phyloP scores from a whole-genome alignment of 92 coral and sea anemone genomes.

The Phenganax subtilis region DNA sequence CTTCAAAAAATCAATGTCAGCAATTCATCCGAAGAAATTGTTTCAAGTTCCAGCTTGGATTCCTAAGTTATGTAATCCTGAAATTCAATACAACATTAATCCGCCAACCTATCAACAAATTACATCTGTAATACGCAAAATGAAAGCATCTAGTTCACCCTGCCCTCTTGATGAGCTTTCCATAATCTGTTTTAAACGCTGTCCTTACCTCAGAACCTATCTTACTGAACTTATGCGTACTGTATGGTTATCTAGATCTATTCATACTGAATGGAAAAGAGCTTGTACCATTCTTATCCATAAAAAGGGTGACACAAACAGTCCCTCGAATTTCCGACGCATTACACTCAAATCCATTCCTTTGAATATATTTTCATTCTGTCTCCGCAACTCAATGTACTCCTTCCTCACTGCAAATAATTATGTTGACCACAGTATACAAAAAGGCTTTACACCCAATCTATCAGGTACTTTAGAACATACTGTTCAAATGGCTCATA shows the following conservation, averaged over 20 bases:
- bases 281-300: slow-evolving; percentile 24
- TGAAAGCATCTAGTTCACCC: slow-evolving; percentile 24
- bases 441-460: no score
- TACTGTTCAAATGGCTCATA: no score
- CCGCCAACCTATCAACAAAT: neutral
- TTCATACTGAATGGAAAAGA: slow-evolving; percentile 21
- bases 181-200: no score
- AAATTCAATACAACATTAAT: slow-evolving; percentile 6
- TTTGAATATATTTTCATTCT: slow-evolving; percentile 14
- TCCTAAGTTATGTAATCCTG: slow-evolving; percentile 15
- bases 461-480: no score
- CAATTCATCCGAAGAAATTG: slow-evolving; percentile 5
- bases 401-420: no score
- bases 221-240: neutral
- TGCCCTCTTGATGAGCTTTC: neutral
- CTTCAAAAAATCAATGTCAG: neutral
- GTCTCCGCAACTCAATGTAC: no score
- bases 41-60: slow-evolving; percentile 24
- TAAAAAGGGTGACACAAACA: slow-evolving; percentile 21
- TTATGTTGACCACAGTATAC: no score
- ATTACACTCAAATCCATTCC: slow-evolving; percentile 15
- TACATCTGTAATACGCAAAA: slow-evolving; percentile 9
- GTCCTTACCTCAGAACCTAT: neutral
- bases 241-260: slow-evolving; percentile 3
- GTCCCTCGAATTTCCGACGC: slow-evolving; percentile 19